Evolutionary conservation across 2,888 invertebrate genomes (phyloP).

Genomic region (Pyrochroa serraticornis): DNA sequence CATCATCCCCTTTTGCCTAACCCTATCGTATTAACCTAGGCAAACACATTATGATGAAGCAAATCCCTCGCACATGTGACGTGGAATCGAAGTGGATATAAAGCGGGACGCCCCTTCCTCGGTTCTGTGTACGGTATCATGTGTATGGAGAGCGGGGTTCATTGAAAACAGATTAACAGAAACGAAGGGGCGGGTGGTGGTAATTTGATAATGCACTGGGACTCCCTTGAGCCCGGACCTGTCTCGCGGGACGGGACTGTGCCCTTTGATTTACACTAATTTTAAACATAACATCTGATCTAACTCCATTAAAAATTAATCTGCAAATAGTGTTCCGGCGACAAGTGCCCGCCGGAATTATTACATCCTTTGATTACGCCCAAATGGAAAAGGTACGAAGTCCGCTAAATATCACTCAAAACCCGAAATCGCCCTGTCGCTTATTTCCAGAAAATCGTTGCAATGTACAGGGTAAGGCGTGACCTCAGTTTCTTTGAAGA

Average conservation of each 20-base stretch:
- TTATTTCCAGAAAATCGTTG: too few relatives aligned
- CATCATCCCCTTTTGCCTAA: constrained; percentile 34
- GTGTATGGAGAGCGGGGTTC: constrained; percentile 52
- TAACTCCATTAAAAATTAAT: constrained; percentile 60
- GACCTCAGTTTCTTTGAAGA: too few relatives aligned
- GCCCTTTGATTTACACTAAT: constrained; percentile 61
- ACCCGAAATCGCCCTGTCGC: too few relatives aligned
- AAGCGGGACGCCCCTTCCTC: constrained; percentile 25
- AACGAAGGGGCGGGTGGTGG: constrained; percentile 57
- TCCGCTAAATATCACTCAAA: too few relatives aligned
- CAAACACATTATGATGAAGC: constrained; percentile 37
- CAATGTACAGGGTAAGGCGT: too few relatives aligned
- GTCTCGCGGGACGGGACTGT: constrained; percentile 49
- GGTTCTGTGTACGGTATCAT: constrained; percentile 51
- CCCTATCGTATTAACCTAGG: constrained; percentile 39
- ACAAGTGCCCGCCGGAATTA: constrained; percentile 18
- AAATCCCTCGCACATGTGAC: constrained; percentile 34
- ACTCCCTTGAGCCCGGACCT: constrained; percentile 45
- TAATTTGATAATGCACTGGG: constrained; percentile 60
- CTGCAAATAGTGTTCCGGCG: constrained; percentile 47
- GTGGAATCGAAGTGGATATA: constrained; percentile 24
- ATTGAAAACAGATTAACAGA: constrained; percentile 60
- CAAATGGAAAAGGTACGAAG: too few relatives aligned
- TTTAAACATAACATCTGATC: constrained; percentile 60
- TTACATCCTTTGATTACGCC: neutral